These are phyloP conservation scores for Petromus typicus DNA, from an alignment of 2,113 vertebrate species.

Conservation along the genomic window DNA sequence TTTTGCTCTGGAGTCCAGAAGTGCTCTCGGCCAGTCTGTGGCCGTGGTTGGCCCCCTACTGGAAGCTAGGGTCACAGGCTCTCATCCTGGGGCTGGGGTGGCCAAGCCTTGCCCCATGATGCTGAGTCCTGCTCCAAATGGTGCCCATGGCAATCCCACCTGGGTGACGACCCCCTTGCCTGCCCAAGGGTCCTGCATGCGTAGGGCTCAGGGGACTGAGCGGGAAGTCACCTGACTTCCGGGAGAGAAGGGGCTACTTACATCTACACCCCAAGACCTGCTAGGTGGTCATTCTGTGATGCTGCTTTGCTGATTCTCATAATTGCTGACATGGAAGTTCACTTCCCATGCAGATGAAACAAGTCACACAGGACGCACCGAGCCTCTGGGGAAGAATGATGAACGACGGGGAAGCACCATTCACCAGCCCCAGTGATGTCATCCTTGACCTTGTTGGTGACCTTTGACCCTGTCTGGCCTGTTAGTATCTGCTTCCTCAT, in stretches of 20 bases:
- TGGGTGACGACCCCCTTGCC: background rate
- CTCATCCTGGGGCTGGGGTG: background rate
- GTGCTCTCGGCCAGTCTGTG: background rate
- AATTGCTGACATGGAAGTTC: constrained; percentile 6
- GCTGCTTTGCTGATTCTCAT: constrained; percentile 14
- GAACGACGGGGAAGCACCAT: background rate
- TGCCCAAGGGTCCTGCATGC: background rate
- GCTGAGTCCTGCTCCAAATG: background rate
- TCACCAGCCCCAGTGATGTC: constrained; percentile 43
- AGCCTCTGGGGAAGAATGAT: constrained; percentile 21
- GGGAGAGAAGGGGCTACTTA: background rate
- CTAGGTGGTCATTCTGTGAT: background rate
- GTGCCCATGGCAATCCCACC: background rate
- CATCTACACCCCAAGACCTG: background rate
- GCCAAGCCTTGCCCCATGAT: background rate
- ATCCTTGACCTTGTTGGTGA: constrained; percentile 25
- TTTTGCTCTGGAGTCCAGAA: background rate
- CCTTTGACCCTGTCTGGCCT: constrained; percentile 39
- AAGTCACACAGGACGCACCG: background rate
- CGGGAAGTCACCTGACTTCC: background rate
- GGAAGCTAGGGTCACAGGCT: background rate
- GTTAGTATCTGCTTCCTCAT: constrained; percentile 40
- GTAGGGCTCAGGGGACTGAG: background rate
- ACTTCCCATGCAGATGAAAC: background rate
- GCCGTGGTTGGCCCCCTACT: fast-evolving